These are phyloP conservation scores for Poicephalus meyeri DNA, from an alignment of 2,113 vertebrate species.

Conservation along the genomic window DNA sequence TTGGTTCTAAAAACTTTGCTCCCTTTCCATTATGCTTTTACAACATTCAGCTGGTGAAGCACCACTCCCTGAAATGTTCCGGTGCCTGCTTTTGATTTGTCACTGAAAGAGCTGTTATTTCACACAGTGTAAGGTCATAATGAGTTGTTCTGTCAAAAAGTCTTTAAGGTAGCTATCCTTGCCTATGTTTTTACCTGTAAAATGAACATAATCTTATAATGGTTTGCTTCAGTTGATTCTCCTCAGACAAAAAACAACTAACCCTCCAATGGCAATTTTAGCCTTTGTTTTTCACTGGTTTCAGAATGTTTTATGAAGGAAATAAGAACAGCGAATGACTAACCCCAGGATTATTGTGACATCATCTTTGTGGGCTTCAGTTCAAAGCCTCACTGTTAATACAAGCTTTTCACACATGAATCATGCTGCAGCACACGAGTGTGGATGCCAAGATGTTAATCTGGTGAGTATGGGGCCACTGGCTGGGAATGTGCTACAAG, in stretches of 20 bases:
- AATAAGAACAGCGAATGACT: not conserved
- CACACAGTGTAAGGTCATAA: not conserved
- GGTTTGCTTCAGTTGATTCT: not conserved
- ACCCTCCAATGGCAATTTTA: not conserved
- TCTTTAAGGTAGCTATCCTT: not conserved
- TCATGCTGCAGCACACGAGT: not conserved
- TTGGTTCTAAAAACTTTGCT: not conserved
- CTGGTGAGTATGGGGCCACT: not conserved
- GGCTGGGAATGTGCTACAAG: not conserved
- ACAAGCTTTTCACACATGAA: accelerated
- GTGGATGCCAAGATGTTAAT: not conserved
- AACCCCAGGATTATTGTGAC: not conserved
- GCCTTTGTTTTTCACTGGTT: not conserved
- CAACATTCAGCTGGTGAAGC: not conserved
- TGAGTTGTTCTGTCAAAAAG: not conserved
- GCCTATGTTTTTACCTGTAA: not conserved
- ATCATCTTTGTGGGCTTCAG: not conserved
- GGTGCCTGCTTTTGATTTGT: not conserved
- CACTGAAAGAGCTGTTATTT: not conserved
- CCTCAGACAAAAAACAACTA: not conserved
- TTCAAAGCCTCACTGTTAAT: not conserved
- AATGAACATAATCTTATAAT: not conserved
- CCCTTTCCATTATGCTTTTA: not conserved
- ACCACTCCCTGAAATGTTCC: not conserved
- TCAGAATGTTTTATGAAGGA: not conserved